phyloP scores from a whole-genome alignment of 2,113 vertebrate species.

The Burhinus bistriatus region DNA sequence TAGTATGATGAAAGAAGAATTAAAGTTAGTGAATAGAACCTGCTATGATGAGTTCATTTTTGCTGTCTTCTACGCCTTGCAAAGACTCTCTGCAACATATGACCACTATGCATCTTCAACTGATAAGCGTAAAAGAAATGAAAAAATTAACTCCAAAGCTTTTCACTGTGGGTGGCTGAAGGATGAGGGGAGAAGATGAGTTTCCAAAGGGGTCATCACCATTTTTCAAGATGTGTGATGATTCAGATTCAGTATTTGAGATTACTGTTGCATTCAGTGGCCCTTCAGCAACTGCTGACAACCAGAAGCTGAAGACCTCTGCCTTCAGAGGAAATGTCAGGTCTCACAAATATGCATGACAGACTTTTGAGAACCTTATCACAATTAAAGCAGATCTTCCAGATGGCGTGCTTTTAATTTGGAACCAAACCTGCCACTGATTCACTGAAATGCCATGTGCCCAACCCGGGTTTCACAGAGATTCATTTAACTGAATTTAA shows the following conservation, averaged over 20 bases:
- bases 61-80: not conserved
- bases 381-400: constrained; percentile 11
- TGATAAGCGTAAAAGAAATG: not conserved
- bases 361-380: not conserved
- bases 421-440: constrained; percentile 11
- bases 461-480: not conserved
- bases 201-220: not conserved
- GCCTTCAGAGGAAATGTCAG: constrained; percentile 11
- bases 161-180: not conserved
- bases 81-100: not conserved
- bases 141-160: not conserved
- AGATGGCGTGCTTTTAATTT: constrained; percentile 34
- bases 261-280: not conserved
- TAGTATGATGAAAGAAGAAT: not conserved
- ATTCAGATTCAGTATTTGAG: not conserved
- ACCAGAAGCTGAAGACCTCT: constrained; percentile 8
- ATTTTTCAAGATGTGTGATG: not conserved
- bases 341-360: not conserved
- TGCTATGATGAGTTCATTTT: not conserved
- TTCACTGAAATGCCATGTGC: not conserved
- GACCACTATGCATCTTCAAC: not conserved
- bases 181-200: not conserved
- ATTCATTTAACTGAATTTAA: constrained; percentile 28
- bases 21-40: not conserved
- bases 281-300: not conserved